Evolutionary conservation across 2,888 invertebrate species (phyloP), one percentile per base, ranked within the genome.

Genomic region (Diarsia dahlii): DNA sequence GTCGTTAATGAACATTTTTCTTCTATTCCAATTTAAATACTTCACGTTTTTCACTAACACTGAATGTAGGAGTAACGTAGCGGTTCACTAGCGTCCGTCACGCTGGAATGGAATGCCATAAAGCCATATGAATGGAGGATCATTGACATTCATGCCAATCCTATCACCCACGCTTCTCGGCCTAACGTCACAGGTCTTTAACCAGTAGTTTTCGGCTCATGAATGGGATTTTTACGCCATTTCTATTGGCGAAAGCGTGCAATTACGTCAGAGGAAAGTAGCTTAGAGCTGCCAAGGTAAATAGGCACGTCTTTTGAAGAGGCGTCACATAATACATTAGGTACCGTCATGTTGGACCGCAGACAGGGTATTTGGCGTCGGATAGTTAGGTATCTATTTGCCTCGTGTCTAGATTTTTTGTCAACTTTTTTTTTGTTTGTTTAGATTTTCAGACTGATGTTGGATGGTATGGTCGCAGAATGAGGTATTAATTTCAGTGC

Each of bases 181-280:
- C 8, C 28, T 86, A 75, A 88, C 89, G 88, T 90, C 89, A 89
- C 85, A 84, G 87, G 88, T 84, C 85, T 89, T 82, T 84, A 88
- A 88, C 88, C 88, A 75, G 74, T 58, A 74, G 68, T 66, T 80
- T 81, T 78, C 67, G 72, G 23, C 60, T 84, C 72, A 76, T 88
- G 81, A 84, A 87, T 88, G 84, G 64, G 67, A 65, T 82, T 79
- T 82, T 75, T 71, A 82, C 81, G 71, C 60, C 71, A 65, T 80
- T 80, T 66, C 72, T 76, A 74, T 72, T 72, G 81, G 67, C 58
- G 54, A 74, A 81, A 74, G 62, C 80, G 45, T 50, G n/a, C 56
- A 54, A 74, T 66, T 74, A 79, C 52, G 65, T 69, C 65, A 65
- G 34, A 79, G 8, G 56, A 74, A 83, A 73, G 80, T 74, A 74